A percentile compares a stretch with the other conserved stretches of the same genome.
Conservation (phyloP, 1,140 invertebrate genomes). For the Chlorops oryzae region DNA sequence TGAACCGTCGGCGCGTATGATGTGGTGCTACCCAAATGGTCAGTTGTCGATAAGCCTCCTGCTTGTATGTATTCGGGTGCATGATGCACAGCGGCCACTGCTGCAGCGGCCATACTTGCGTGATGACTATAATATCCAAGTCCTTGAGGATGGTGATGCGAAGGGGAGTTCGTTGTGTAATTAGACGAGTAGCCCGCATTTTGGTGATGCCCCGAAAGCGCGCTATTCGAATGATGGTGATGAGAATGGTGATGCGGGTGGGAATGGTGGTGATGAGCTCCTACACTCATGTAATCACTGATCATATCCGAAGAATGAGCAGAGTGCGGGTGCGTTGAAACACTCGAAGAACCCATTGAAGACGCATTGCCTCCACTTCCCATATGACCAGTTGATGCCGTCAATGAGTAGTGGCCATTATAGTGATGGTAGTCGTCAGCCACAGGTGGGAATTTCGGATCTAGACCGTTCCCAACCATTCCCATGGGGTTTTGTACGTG, state of each 20-base stretch:
- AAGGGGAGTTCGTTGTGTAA: slow-evolving; percentile 46
- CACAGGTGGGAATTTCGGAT: slow-evolving; percentile 46
- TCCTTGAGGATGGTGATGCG: slow-evolving; percentile 34
- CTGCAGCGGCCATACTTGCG: slow-evolving; percentile 25
- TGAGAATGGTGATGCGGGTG: slow-evolving; percentile 45
- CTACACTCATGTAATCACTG: slow-evolving; percentile 42
- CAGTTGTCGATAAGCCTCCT: slow-evolving; percentile 16
- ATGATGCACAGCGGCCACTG: slow-evolving; percentile 25
- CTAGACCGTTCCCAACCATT: slow-evolving; percentile 41
- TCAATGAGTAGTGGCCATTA: slow-evolving; percentile 45
- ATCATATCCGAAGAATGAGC: slow-evolving; percentile 44
- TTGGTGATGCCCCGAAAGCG: slow-evolving; percentile 38
- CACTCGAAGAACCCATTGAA: slow-evolving; percentile 14
- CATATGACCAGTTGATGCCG: slow-evolving; percentile 43
- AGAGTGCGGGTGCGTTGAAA: slow-evolving; percentile 41
- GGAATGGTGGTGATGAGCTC: slow-evolving; percentile 30
- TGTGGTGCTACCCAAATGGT: slow-evolving; percentile 15
- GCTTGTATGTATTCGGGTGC: slow-evolving; percentile 37
- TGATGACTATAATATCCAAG: slow-evolving; percentile 38
- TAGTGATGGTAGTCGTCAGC: slow-evolving; percentile 47
- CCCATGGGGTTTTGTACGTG: slow-evolving; percentile 48
- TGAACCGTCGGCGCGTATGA: slow-evolving; percentile 33
- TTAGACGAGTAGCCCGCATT: slow-evolving; percentile 41
- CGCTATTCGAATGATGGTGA: slow-evolving; percentile 41
- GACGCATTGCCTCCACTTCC: slow-evolving; percentile 18